A percentile compares a stretch with the other conserved stretches of the same genome.
Conservation (phyloP, 2,797 vertebrate genomes). For the Pempheris klunzingeri region DNA sequence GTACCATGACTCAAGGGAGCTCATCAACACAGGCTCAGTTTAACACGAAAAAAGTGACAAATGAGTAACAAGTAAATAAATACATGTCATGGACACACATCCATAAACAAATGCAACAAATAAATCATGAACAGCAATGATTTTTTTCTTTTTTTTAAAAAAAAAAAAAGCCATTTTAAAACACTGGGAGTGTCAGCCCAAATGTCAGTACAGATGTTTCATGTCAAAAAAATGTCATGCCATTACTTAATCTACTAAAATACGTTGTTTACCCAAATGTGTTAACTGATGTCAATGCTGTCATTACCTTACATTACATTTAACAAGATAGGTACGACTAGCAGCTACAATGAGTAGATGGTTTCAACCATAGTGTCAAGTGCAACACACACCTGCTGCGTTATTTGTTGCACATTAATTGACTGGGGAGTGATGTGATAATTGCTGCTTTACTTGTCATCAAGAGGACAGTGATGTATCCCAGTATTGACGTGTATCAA, state of each 20-base stretch:
- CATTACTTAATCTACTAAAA: conserved; percentile 26
- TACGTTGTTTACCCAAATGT: conserved; percentile 31
- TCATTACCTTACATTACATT: conserved; percentile 12
- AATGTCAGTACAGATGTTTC: conserved; percentile 44
- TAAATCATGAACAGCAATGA: conserved; percentile 43
- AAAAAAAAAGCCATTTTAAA: not conserved
- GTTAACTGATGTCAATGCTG: conserved; percentile 21
- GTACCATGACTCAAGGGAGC: conserved; percentile 54
- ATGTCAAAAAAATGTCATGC: conserved; percentile 19
- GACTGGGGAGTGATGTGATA: not conserved
- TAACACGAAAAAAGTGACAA: conserved; percentile 63
- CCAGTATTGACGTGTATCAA: not conserved
- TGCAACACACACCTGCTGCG: conserved; percentile 5
- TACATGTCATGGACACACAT: conserved; percentile 67
- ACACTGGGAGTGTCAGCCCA: conserved; percentile 42
- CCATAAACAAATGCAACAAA: conserved; percentile 62
- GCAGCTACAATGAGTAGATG: conserved; percentile 44
- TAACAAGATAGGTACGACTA: conserved; percentile 19
- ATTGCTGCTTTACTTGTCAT: not conserved
- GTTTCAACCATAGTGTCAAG: conserved; percentile 15
- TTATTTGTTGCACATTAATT: not conserved
- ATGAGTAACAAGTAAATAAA: conserved; percentile 75
- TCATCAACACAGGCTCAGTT: conserved; percentile 68
- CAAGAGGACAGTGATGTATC: not conserved
- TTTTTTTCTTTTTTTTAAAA: conserved; percentile 23